These are phyloP conservation scores for Athalia circularis DNA, from an alignment of 2,888 invertebrate genomes.

Conservation along the genomic window DNA sequence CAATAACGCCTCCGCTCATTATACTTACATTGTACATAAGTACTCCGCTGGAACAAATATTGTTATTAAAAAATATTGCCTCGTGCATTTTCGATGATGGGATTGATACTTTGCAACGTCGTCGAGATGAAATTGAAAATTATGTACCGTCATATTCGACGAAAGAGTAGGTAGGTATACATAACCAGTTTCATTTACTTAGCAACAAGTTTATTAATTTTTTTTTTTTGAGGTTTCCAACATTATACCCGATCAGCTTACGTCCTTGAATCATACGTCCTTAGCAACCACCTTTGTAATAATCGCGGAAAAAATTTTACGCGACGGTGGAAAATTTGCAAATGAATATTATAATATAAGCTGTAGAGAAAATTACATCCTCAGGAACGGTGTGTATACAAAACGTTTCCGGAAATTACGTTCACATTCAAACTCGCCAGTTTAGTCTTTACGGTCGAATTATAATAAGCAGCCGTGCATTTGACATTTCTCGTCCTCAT, in stretches of 20 bases:
- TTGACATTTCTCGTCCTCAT: neutral
- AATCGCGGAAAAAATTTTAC: no score
- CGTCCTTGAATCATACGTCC: no score
- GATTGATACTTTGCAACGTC: neutral
- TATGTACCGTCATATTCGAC: no score
- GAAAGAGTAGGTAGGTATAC: no score
- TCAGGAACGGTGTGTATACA: neutral
- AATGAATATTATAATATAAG: no score
- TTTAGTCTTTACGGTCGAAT: neutral
- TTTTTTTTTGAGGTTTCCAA: no score
- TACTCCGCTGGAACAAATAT: neutral
- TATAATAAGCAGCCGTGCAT: neutral
- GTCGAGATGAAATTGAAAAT: neutral
- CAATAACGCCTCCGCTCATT: neutral
- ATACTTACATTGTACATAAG: neutral
- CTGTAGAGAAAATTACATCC: neutral
- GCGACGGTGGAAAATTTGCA: no score
- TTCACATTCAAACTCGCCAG: neutral
- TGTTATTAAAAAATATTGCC: constrained; percentile 32
- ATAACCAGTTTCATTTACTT: no score
- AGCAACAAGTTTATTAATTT: no score
- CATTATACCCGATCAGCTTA: no score
- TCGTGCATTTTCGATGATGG: neutral
- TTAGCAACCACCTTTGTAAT: no score
- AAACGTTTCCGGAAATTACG: constrained; percentile 4